Conservation (phyloP, 2,888 invertebrate species). For the Pristionchus maxplancki region DNA sequence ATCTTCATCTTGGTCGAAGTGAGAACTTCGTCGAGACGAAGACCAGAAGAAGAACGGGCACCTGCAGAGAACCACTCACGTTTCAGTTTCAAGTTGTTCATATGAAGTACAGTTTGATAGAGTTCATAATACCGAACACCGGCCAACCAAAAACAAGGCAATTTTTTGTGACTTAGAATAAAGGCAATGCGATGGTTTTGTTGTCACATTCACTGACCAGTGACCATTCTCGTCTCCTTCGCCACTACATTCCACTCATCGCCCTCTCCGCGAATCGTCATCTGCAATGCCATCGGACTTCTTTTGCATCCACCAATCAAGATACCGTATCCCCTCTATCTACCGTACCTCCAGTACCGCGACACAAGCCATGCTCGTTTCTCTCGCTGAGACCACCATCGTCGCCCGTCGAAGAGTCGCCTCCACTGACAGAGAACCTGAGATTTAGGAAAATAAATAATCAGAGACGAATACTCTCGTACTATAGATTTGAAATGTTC, state of each 20-base stretch:
- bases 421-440: constrained; percentile 9
- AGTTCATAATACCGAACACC: too few relatives aligned
- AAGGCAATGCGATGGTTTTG: too few relatives aligned
- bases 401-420: constrained; percentile 30
- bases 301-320: background rate
- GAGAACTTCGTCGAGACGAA: constrained; percentile 17
- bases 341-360: constrained; percentile 40
- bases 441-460: background rate
- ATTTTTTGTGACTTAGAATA: too few relatives aligned
- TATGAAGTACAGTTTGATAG: too few relatives aligned
- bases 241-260: constrained; percentile 7
- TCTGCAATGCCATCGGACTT: background rate
- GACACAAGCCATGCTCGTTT: background rate
- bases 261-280: constrained; percentile 41
- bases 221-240: constrained; percentile 39
- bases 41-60: constrained; percentile 53
- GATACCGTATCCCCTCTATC: constrained; percentile 14
- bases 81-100: background rate
- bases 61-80: constrained; percentile 51
- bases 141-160: too few relatives aligned
- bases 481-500: background rate
- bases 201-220: background rate
- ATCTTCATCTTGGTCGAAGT: constrained; percentile 29
- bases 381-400: constrained; percentile 29
- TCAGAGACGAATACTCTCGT: too few relatives aligned